Base-by-base conservation (phyloP, 2,797 vertebrate species). In the Staurois parvus region DNA sequence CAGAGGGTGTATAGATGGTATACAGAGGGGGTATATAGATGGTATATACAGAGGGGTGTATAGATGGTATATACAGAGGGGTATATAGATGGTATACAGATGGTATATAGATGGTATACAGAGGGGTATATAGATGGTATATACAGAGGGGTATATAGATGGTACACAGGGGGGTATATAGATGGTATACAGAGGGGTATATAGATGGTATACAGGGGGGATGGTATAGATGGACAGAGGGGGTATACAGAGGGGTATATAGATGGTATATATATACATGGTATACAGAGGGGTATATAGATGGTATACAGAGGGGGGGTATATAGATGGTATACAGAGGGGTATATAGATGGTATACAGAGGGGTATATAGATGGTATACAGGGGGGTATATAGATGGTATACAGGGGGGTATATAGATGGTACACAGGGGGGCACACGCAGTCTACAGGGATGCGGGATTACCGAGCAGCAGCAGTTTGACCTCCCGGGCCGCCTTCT, bases 401-500 rank as follows among this genome's bases (percentile, higher is more conserved):
- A 13, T 42, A 42, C 1, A 13, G 0, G 1, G 40, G 40, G 40
- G 40, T 42, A 42, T 42, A 42, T 2, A 37, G 6, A 4, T 2
- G 12, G n/a, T n/a, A n/a, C n/a, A n/a, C n/a, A 70, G 74, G 3
- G 17, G 7, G 32, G 7, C 7, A 32, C 21, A 56, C 0, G n/a
- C n/a, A n/a, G 1, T 62, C 10, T 24, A 64, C 8, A 64, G 5
- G 4, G 24, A 19, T 1, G 13, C 24, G 40, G 28, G 72, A 89
- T 93, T 93, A 99, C 98, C 98, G 81, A 99, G 91, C 59, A 99
- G 92, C 32, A 99, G 96, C 95, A 99, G 92, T 81, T 99, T 99
- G 90, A 99, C 98, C 93, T 99, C 98, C 91, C 98, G 93, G 88
- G 97, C 96, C 76, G 97, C 97, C 91, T 99, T 99, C 94, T 99